Base-by-base conservation (phyloP, 2,113 vertebrate species). In the Pao palembangensis region DNA sequence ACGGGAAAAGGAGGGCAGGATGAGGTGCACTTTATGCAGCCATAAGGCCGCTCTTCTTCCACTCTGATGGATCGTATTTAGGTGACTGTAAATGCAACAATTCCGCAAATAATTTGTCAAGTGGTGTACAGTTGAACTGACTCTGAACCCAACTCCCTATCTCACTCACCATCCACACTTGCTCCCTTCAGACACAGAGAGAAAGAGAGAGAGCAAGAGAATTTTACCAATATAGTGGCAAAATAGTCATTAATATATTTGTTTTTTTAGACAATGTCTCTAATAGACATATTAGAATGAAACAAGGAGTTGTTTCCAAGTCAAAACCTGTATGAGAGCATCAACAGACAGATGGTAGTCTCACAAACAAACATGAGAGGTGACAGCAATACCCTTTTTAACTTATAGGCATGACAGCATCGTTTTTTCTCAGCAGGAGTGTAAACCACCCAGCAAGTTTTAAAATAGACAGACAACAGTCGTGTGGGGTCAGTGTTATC, bases 31-130 rank as follows among this genome's bases (percentile, higher is more conserved):
- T 92, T 92, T 91, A 91, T 83, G 90, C 43, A 44, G 43, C 43
- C 13, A 91, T 87, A 82, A 6, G 6, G 88, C 92, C 88, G 90
- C 91, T 81, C 80, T 31, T 51, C 55, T 51, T 64, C 69, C 76
- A 67, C 64, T 78, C 81, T 98, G 95, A 98, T 94, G 93, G 94
- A 98, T 97, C 94, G 93, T 95, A 95, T 98, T 97, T 96, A 97
- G 98, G 94, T 98, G 96, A 96, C 94, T 98, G 93, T 95, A 93
- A 98, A 97, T 96, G 93, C 93, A 95, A 96, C 95, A 96, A 95
- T 98, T 96, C 94, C 93, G 95, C 94, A 95, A 97, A 98, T 96
- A 94, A 95, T 98, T 97, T 97, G 95, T 98, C 95, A 98, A 95
- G 92, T 92, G 88, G 89, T 90, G 93, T 58, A 46, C 92, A 92